These are phyloP conservation scores for Agonopterix subpropinquella DNA, from an alignment of 2,888 invertebrate genomes.

Conservation along the genomic window DNA sequence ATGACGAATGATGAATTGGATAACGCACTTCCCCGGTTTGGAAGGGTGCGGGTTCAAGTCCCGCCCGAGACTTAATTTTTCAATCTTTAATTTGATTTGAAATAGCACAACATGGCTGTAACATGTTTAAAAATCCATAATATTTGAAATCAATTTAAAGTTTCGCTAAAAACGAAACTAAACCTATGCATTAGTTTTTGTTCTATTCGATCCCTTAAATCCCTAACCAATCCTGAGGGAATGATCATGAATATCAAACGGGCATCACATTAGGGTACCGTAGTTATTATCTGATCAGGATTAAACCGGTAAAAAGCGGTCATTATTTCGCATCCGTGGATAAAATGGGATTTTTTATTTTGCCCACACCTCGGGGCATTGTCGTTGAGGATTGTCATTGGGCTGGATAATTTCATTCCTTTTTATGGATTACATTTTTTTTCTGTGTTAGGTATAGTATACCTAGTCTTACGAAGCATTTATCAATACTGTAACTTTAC, in stretches of 20 bases:
- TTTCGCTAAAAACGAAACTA: neutral
- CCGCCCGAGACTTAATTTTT: no score
- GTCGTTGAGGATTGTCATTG: conserved; percentile 42
- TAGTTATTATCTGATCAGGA: conserved; percentile 67
- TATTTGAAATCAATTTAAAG: no score
- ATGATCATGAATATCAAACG: conserved; percentile 68
- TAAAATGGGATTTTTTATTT: conserved; percentile 64
- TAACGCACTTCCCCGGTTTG: no score
- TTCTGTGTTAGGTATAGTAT: no score
- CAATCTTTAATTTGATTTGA: no score
- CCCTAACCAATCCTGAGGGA: conserved; percentile 32
- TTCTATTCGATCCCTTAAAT: conserved; percentile 33
- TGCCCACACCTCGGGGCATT: conserved; percentile 61
- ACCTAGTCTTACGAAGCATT: no score
- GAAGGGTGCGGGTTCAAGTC: no score
- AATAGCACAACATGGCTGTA: no score
- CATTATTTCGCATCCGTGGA: conserved; percentile 65
- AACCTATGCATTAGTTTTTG: neutral
- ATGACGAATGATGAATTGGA: no score
- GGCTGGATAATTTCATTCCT: conserved; percentile 33
- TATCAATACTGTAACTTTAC: no score
- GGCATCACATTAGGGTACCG: conserved; percentile 47
- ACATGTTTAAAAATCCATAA: no score
- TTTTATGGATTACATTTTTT: conserved; percentile 1
- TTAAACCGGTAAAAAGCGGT: conserved; percentile 69